These are phyloP conservation scores for Muscina levida DNA, from an alignment of 2,888 invertebrate genomes.

Conservation along the genomic window DNA sequence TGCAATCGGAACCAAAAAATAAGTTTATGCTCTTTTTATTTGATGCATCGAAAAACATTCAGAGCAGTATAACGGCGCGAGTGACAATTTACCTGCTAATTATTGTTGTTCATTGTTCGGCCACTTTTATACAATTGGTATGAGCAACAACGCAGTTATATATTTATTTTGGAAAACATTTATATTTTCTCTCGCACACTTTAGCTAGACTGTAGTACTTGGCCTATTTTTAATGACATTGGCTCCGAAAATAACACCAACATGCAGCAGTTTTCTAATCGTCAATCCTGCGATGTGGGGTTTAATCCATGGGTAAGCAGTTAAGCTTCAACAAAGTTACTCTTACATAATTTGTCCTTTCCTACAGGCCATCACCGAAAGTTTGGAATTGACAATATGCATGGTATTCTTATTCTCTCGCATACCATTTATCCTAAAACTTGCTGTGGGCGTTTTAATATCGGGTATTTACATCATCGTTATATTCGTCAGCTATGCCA, in stretches of 20 bases:
- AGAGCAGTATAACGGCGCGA: slow-evolving; percentile 84
- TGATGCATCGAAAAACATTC: slow-evolving; percentile 83
- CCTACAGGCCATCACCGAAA: slow-evolving; percentile 81
- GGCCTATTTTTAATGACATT: slow-evolving; percentile 52
- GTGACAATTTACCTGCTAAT: slow-evolving; percentile 85
- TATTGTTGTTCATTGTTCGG: slow-evolving; percentile 83
- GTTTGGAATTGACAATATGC: slow-evolving; percentile 82
- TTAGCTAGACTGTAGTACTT: slow-evolving; percentile 70
- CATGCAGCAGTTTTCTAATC: slow-evolving; percentile 56
- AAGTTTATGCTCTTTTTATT: slow-evolving; percentile 82
- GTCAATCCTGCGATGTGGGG: slow-evolving; percentile 70
- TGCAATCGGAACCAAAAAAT: slow-evolving; percentile 80
- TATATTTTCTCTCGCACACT: slow-evolving; percentile 18
- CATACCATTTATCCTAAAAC: slow-evolving; percentile 91
- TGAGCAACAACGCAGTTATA: slow-evolving; percentile 10
- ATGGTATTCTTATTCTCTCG: slow-evolving; percentile 91
- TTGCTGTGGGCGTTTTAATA: slow-evolving; percentile 85
- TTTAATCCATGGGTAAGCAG: slow-evolving; percentile 79
- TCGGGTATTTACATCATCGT: slow-evolving; percentile 85
- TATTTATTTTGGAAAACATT: background rate
- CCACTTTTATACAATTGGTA: slow-evolving; percentile 85
- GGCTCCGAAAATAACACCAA: slow-evolving; percentile 34
- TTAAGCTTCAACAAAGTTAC: background rate
- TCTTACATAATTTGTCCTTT: background rate
- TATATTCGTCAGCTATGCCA: slow-evolving; percentile 83